Base-by-base conservation (phyloP, 2,888 invertebrate genomes). In the Noctua pronuba region DNA sequence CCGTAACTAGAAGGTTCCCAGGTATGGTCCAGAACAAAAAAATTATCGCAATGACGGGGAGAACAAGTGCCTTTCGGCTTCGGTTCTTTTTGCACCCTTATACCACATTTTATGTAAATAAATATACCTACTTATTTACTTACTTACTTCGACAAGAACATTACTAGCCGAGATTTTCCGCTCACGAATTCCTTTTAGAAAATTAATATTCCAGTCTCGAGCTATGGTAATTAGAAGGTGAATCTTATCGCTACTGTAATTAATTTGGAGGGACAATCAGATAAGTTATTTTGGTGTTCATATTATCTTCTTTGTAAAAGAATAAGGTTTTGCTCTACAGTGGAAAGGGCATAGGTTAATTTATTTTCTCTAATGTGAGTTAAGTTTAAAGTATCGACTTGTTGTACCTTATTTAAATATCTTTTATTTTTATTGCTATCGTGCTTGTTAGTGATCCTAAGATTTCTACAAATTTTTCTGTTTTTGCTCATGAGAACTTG, bases 201-300 rank as follows among this genome's bases (percentile, higher is more conserved):
- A 58, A 82, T 82, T 65, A 41, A 58, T 75, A 82, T 75, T 79
- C 65, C 7, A 11, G 16, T 35, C 35, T n/a, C 13, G 7, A 46
- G 31, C 18, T 28, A 44, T 58, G 41, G 24, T 28, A 49, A 44
- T 82, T 35, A 58, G 35, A 52, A 28, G 49, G 24, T 49, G 31
- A 65, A 75, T 69, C 35, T 80, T 79, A 82, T 49, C 31, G 16
- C 41, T 16, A 28, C 31, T n/a, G 24, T 28, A 41, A 75, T 35
- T 58, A 58, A 82, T 75, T 58, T 49, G 24, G 58, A 49, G 31
- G 18, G 21, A 75, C 16, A 75, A 35, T 70, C n/a, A 4, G 41
- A 6, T 11, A 49, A n/a, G 10, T 21, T 8, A 64, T 44, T 52
- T 69, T 52, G 35, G 24, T 16, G 10, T 68, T n/a, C 65, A 4